Evolutionary conservation across 2,113 vertebrate species (phyloP).

Genomic region (Cardinalis cardinalis): DNA sequence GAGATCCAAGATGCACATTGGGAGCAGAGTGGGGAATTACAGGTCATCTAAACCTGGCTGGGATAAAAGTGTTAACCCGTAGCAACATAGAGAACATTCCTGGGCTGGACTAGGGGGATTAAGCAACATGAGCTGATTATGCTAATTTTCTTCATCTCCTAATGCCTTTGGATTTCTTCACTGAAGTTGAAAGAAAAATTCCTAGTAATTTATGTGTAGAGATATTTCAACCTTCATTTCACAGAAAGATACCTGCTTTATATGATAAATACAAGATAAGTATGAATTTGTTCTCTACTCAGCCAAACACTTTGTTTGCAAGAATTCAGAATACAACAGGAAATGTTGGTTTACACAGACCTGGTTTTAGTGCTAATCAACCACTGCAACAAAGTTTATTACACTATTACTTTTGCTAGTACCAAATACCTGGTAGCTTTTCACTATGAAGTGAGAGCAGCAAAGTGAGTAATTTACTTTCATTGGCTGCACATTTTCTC

Average conservation of each 20-base stretch:
- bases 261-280: background rate
- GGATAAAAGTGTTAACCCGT: slow-evolving; percentile 21
- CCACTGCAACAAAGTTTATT: background rate
- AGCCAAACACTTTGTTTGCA: background rate
- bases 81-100: background rate
- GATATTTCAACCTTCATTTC: background rate
- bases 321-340: background rate
- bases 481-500: background rate
- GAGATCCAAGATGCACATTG: background rate
- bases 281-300: background rate
- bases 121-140: slow-evolving; percentile 41
- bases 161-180: slow-evolving; percentile 3
- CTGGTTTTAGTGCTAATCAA: background rate
- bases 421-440: background rate
- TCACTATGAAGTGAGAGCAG: background rate
- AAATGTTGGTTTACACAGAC: background rate
- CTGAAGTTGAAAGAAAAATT: background rate
- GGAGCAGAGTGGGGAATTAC: background rate
- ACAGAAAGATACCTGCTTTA: background rate
- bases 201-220: background rate
- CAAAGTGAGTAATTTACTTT: background rate
- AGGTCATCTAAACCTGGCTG: background rate
- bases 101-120: slow-evolving; percentile 9
- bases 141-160: slow-evolving; percentile 42
- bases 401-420: background rate